Percentiles rank a stretch among this genome's conserved stretches.
Evolutionary conservation across 2,113 vertebrate genomes (phyloP).

Genomic region (Camarhynchus parvulus): DNA sequence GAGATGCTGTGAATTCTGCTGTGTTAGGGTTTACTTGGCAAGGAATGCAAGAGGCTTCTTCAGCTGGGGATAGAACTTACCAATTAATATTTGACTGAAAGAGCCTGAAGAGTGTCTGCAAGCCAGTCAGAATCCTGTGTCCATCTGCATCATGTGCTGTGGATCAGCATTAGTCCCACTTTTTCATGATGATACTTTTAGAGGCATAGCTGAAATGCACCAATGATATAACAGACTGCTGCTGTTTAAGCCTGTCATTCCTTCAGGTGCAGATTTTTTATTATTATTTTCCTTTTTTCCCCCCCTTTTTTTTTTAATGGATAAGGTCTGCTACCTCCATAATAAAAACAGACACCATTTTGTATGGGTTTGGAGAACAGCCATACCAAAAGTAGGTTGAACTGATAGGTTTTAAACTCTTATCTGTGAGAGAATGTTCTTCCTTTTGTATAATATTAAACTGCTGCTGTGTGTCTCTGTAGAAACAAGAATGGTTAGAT

Average conservation of each 20-base stretch:
- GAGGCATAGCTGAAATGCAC: neutral
- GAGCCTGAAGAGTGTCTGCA: neutral
- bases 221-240: neutral
- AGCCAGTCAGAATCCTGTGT: neutral
- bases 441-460: slow-evolving; percentile 3
- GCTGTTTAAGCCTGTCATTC: neutral
- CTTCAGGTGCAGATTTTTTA: neutral
- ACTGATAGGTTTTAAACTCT: neutral
- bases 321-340: neutral
- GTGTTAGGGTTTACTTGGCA: neutral
- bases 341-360: neutral
- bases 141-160: neutral
- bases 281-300: neutral
- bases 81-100: neutral
- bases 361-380: neutral
- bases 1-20: neutral
- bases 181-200: neutral
- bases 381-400: neutral
- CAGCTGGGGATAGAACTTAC: neutral
- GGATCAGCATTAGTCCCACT: neutral
- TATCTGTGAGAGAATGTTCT: slow-evolving; percentile 24
- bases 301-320: neutral
- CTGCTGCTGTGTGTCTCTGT: neutral
- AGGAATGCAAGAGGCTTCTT: neutral
- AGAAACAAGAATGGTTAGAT: slow-evolving; percentile 37